Conservation (phyloP, 92 coral and sea anemone genomes). For the Blastomussa wellsi region DNA sequence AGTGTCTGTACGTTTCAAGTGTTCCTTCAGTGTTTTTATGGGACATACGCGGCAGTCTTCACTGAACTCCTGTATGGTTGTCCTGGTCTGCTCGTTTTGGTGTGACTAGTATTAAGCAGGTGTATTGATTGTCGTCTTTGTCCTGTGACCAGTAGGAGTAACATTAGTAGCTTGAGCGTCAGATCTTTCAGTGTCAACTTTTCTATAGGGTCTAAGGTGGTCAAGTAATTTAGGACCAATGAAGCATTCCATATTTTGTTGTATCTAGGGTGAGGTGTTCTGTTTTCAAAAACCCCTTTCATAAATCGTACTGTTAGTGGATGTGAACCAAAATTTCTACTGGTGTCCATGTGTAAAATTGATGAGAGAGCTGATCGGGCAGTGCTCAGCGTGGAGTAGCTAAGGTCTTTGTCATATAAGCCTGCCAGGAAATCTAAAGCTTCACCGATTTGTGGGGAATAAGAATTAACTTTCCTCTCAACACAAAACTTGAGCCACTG, state of each 20-base stretch:
- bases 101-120: too few species aligned
- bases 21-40: too few species aligned
- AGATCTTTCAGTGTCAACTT: conserved; percentile 47
- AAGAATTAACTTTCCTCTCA: conserved; percentile 50
- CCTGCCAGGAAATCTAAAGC: too few species aligned
- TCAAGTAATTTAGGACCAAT: conserved; percentile 1
- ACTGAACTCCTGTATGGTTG: too few species aligned
- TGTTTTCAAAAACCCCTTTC: conserved; percentile 55
- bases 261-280: conserved; percentile 57
- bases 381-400: conserved; percentile 63
- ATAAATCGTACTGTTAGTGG: conserved; percentile 51
- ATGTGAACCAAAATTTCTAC: conserved; percentile 59
- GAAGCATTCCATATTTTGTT: conserved; percentile 12
- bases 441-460: too few species aligned
- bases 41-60: too few species aligned
- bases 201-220: conserved; percentile 6
- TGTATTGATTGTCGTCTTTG: too few species aligned
- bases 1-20: conserved; percentile 31
- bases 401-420: conserved; percentile 37
- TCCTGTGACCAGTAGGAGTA: too few species aligned
- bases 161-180: conserved; percentile 56
- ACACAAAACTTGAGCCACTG: conserved; percentile 59
- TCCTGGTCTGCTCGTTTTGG: too few species aligned
- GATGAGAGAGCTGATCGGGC: conserved; percentile 59
- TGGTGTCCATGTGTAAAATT: conserved; percentile 3